These are phyloP conservation scores for Spodoptera frugiperda DNA, from an alignment of 1,140 invertebrate species.

Conservation along the genomic window DNA sequence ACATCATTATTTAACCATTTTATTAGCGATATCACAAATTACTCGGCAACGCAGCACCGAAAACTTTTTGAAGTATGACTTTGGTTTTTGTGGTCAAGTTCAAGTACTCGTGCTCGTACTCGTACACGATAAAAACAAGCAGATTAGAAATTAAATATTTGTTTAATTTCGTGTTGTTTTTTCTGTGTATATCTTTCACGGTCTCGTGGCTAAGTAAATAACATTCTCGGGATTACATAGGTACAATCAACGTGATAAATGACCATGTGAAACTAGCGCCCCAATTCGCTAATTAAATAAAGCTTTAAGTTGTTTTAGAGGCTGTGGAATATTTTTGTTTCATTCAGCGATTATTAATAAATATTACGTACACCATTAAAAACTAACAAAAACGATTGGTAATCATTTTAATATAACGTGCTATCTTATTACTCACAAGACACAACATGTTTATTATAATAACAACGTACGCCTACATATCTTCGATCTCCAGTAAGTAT, in stretches of 20 bases:
- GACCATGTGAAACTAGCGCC: no score
- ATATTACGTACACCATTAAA: no score
- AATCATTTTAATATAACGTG: no score
- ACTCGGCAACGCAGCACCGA: conserved; percentile 63
- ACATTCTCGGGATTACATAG: no score
- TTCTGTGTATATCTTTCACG: neutral
- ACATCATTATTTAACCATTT: conserved; percentile 69
- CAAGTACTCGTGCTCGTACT: conserved; percentile 67
- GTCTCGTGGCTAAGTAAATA: no score
- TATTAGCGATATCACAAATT: conserved; percentile 61
- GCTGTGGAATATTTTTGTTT: neutral
- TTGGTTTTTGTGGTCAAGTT: conserved; percentile 81
- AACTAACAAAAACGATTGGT: no score
- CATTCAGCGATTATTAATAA: no score
- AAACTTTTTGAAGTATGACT: conserved; percentile 62
- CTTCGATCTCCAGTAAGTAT: neutral
- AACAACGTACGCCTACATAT: no score
- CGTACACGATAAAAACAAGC: conserved; percentile 31
- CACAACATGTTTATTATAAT: no score
- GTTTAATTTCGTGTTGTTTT: conserved; percentile 27
- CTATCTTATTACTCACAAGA: no score
- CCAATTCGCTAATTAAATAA: neutral
- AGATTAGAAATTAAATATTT: conserved; percentile 42
- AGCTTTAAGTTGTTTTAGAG: neutral
- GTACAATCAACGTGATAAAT: neutral